phyloP scores from a whole-genome alignment of 2,797 vertebrate genomes.

The Alectoris magna region DNA sequence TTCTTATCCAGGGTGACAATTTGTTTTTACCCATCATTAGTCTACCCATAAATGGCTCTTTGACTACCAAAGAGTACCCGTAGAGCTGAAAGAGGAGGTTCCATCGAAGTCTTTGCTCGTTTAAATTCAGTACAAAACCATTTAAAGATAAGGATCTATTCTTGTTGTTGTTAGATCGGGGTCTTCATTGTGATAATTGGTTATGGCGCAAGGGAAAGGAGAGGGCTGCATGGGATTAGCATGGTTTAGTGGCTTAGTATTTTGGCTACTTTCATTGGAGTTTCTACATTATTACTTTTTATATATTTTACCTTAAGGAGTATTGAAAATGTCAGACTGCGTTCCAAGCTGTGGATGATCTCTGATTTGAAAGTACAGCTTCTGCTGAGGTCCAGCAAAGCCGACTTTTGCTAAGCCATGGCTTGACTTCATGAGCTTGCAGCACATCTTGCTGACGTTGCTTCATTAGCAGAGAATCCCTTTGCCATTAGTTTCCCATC shows the following conservation, averaged over 20 bases:
- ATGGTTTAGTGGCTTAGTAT: neutral
- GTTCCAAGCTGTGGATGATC: neutral
- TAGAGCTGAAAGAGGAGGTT: fast-evolving
- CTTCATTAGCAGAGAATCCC: neutral
- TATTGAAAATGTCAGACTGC: neutral
- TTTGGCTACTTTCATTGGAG: neutral
- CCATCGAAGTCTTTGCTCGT: too few species aligned
- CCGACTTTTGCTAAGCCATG: neutral
- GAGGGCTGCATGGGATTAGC: neutral
- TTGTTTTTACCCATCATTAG: neutral
- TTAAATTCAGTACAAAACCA: too few species aligned
- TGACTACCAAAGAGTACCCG: neutral
- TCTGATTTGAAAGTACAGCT: neutral
- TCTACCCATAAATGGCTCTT: neutral
- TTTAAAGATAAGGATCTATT: neutral
- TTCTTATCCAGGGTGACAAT: neutral
- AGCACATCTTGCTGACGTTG: neutral
- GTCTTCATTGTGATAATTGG: neutral
- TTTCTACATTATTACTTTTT: neutral
- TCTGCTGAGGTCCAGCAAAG: neutral
- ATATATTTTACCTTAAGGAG: neutral
- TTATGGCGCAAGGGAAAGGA: neutral
- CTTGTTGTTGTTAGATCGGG: neutral
- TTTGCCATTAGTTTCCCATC: neutral
- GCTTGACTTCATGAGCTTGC: neutral